Conservation (phyloP, 2,888 invertebrate genomes). For the Chrysodeixis includens region DNA sequence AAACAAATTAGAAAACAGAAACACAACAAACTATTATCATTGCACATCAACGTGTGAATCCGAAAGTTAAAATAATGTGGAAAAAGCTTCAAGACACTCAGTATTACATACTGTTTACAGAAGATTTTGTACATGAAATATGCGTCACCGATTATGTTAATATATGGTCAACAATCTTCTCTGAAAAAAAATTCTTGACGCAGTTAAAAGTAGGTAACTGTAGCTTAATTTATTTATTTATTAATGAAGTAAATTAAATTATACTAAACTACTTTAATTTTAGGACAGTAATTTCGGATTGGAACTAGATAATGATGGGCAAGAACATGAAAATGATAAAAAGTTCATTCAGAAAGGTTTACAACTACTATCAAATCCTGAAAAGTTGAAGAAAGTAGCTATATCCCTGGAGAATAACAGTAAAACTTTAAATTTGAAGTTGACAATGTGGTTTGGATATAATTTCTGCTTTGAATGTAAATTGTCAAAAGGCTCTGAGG, state of each 20-base stretch:
- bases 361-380: slow-evolving; percentile 67
- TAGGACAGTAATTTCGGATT: slow-evolving; percentile 70
- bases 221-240: neutral
- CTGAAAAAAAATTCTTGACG: slow-evolving; percentile 63
- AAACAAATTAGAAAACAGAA: too few relatives aligned
- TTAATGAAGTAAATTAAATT: slow-evolving; percentile 6
- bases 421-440: slow-evolving; percentile 56
- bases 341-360: slow-evolving; percentile 69
- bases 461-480: slow-evolving; percentile 67
- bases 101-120: slow-evolving; percentile 57
- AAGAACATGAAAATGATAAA: slow-evolving; percentile 66
- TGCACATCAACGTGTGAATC: neutral
- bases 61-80: slow-evolving; percentile 67
- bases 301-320: slow-evolving; percentile 34
- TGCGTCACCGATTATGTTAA: slow-evolving; percentile 68
- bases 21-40: too few relatives aligned
- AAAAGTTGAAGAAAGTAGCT: slow-evolving; percentile 61
- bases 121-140: slow-evolving; percentile 57
- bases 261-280: slow-evolving; percentile 42
- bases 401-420: slow-evolving; percentile 55
- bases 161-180: slow-evolving; percentile 65
- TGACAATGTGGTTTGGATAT: slow-evolving; percentile 66
- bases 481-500: slow-evolving; percentile 67
- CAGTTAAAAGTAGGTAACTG: slow-evolving; percentile 65
- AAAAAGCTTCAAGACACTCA: slow-evolving; percentile 58